Evolutionary conservation across 2,797 vertebrate species (phyloP).

Genomic region (Anabas testudineus): DNA sequence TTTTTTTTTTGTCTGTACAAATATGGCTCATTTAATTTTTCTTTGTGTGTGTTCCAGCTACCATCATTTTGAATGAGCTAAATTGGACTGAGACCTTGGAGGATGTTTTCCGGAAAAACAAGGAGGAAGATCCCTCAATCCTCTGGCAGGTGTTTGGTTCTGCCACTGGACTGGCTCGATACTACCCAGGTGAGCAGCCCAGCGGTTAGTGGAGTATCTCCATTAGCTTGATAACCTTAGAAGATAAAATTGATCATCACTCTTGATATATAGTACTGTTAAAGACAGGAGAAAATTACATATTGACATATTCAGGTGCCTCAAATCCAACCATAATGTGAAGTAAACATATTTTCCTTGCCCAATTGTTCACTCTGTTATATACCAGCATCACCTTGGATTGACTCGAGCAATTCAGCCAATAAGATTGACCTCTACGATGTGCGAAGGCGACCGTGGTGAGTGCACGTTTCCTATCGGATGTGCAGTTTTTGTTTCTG

Average conservation of each 20-base stretch:
- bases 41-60: constrained; percentile 83
- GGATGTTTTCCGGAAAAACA: constrained; percentile 92
- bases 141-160: constrained; percentile 98
- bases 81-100: constrained; percentile 95
- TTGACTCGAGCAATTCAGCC: constrained; percentile 87
- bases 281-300: too few relatives aligned
- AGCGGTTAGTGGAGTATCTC: not conserved
- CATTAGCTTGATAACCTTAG: constrained; percentile 14
- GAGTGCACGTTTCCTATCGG: constrained; percentile 60
- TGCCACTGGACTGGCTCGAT: constrained; percentile 94
- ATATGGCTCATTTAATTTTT: constrained; percentile 36
- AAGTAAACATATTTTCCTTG: constrained; percentile 1
- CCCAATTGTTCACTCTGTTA: not conserved
- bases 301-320: not conserved
- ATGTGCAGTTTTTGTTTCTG: not conserved
- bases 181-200: constrained; percentile 87
- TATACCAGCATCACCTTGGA: constrained; percentile 93
- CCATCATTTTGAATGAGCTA: constrained; percentile 94
- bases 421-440: constrained; percentile 97
- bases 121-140: constrained; percentile 91
- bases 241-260: not conserved
- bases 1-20: constrained; percentile 26
- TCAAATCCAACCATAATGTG: not conserved
- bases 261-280: too few relatives aligned
- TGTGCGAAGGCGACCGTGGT: constrained; percentile 97